phyloP scores from a whole-genome alignment of 2,888 invertebrate genomes.

The Ophraella communa region DNA sequence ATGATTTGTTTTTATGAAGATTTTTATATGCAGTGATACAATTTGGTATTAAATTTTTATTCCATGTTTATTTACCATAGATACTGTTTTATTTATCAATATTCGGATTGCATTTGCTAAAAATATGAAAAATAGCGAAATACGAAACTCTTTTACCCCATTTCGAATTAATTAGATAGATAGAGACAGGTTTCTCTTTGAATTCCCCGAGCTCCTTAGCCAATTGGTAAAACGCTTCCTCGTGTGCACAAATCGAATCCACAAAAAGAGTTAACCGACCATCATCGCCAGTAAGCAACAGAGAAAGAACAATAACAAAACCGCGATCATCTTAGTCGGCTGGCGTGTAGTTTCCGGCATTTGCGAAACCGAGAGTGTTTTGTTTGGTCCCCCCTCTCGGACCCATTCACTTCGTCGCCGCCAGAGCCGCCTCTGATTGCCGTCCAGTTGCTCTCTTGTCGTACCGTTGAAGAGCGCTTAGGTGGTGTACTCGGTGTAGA shows the following conservation, averaged over 20 bases:
- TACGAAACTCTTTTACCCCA: not conserved
- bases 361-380: constrained; percentile 57
- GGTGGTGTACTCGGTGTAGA: constrained; percentile 31
- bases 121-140: too few relatives aligned
- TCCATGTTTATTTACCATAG: too few relatives aligned
- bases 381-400: constrained; percentile 45
- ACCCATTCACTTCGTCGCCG: constrained; percentile 52
- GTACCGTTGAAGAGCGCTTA: constrained; percentile 48
- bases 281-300: constrained; percentile 20
- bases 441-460: constrained; percentile 57
- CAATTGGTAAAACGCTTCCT: not conserved
- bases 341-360: constrained; percentile 55
- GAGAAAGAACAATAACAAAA: constrained; percentile 40
- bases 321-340: constrained; percentile 32
- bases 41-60: too few relatives aligned
- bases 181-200: not conserved
- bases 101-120: too few relatives aligned
- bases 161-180: not conserved
- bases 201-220: not conserved
- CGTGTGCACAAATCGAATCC: not conserved
- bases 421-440: constrained; percentile 47
- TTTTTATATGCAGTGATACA: too few relatives aligned
- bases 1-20: too few relatives aligned
- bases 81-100: too few relatives aligned
- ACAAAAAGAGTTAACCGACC: not conserved